Conservation (phyloP, 2,113 vertebrate species). For the Alethe diademata region DNA sequence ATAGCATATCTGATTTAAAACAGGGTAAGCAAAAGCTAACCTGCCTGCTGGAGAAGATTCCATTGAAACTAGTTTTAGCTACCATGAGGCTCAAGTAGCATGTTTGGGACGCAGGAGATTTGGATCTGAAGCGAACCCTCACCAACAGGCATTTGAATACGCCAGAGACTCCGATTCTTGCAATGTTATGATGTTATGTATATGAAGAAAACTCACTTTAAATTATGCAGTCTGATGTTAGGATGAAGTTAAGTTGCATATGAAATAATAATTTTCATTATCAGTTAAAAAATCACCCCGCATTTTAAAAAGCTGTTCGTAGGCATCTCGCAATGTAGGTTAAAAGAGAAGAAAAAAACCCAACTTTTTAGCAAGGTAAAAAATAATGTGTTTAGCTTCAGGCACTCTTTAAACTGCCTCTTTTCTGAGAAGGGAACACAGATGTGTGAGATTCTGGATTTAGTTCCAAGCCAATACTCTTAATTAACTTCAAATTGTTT, state of each 20-base stretch:
- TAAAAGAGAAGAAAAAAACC: conserved; percentile 23
- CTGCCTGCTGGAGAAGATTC: conserved; percentile 35
- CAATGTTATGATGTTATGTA: conserved; percentile 41
- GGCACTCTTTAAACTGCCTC: conserved; percentile 62
- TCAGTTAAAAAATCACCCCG: conserved; percentile 11
- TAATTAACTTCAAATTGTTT: conserved; percentile 81
- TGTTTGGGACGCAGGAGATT: conserved; percentile 39
- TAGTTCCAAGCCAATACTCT: conserved; percentile 79
- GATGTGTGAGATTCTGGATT: conserved; percentile 73
- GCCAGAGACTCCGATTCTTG: not conserved
- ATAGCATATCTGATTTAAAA: conserved; percentile 48
- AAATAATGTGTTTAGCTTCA: conserved; percentile 60
- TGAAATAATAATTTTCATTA: conserved; percentile 55
- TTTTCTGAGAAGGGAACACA: conserved; percentile 68
- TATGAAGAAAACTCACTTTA: conserved; percentile 50
- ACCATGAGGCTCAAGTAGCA: conserved; percentile 23
- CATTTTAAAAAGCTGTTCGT: conserved; percentile 26
- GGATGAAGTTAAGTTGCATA: conserved; percentile 46
- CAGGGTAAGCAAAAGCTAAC: conserved; percentile 53
- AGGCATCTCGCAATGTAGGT: conserved; percentile 42
- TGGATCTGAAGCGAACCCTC: conserved; percentile 45
- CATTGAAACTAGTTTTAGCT: conserved; percentile 37
- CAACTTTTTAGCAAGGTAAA: conserved; percentile 52
- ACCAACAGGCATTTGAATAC: conserved; percentile 50
- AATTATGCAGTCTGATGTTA: conserved; percentile 59